Conservation (phyloP, 1,140 invertebrate genomes). For the Neodiprion pinetum region DNA sequence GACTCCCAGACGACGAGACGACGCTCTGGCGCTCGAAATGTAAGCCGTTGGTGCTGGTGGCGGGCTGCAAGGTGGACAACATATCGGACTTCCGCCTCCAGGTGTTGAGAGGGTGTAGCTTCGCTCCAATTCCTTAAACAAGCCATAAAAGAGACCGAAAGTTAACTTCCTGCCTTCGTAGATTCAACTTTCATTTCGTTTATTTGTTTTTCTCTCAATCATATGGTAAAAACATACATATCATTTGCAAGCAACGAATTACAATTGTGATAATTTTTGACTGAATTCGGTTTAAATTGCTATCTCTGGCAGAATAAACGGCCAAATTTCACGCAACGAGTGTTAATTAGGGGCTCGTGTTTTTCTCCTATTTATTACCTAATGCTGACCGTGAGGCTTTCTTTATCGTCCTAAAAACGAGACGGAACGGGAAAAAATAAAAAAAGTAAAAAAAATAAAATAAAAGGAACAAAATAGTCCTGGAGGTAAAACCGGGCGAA, state of each 20-base stretch:
- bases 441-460: not conserved
- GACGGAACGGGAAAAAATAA: not conserved
- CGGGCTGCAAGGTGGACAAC: slow-evolving; percentile 50
- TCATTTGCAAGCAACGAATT: too few relatives aligned
- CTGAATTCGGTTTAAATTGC: too few relatives aligned
- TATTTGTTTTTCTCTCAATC: not conserved
- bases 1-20: slow-evolving; percentile 46
- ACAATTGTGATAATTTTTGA: too few relatives aligned
- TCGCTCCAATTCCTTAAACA: slow-evolving; percentile 49
- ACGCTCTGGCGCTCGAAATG: slow-evolving; percentile 54
- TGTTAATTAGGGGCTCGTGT: too few relatives aligned
- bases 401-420: not conserved
- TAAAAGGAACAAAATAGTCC: too few relatives aligned
- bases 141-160: not conserved
- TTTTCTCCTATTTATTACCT: too few relatives aligned
- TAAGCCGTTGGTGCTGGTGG: slow-evolving; percentile 51
- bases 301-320: too few relatives aligned
- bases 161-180: not conserved
- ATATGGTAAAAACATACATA: too few relatives aligned
- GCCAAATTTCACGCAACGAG: too few relatives aligned
- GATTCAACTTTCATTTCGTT: not conserved
- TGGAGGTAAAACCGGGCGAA: not conserved
- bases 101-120: slow-evolving; percentile 51
- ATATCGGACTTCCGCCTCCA: slow-evolving; percentile 47
- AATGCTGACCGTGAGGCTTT: too few relatives aligned